These are phyloP conservation scores for Piliocolobus tephrosceles DNA, from an alignment of 2,113 vertebrate genomes.

Conservation along the genomic window DNA sequence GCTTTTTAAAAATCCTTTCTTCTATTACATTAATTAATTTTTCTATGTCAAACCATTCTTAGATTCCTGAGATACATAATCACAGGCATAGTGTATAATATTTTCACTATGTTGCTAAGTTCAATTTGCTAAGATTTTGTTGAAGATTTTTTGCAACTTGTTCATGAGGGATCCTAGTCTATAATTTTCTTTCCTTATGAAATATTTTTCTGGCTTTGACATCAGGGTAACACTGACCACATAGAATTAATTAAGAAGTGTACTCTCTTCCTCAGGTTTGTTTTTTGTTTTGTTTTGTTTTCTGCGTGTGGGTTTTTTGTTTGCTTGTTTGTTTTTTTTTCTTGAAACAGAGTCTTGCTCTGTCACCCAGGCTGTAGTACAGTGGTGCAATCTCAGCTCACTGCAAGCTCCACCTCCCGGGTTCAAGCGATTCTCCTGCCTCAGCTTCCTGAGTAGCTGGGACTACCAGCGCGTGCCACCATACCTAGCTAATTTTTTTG, in stretches of 20 bases:
- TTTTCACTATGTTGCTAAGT: neutral
- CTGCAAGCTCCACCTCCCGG: no score
- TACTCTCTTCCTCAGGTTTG: neutral
- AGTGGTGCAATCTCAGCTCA: no score
- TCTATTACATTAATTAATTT: neutral
- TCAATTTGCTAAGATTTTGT: neutral
- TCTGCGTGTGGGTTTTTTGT: no score
- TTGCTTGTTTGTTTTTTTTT: no score
- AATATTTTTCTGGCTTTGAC: neutral
- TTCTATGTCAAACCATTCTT: neutral
- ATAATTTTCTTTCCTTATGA: neutral
- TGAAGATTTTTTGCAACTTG: neutral
- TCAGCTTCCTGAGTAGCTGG: no score
- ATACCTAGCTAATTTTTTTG: no score
- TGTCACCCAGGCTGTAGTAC: no score
- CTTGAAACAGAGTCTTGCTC: no score
- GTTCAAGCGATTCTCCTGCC: no score
- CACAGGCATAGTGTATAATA: neutral
- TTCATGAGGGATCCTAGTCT: neutral
- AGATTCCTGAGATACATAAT: neutral
- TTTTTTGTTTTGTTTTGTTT: no score
- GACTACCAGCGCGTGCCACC: no score
- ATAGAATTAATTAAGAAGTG: neutral
- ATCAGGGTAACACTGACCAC: neutral
- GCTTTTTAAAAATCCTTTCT: neutral